A percentile compares a stretch with the other conserved stretches of the same genome.
Conservation (phyloP, 2,797 vertebrate species). For the Acomys russatus region DNA sequence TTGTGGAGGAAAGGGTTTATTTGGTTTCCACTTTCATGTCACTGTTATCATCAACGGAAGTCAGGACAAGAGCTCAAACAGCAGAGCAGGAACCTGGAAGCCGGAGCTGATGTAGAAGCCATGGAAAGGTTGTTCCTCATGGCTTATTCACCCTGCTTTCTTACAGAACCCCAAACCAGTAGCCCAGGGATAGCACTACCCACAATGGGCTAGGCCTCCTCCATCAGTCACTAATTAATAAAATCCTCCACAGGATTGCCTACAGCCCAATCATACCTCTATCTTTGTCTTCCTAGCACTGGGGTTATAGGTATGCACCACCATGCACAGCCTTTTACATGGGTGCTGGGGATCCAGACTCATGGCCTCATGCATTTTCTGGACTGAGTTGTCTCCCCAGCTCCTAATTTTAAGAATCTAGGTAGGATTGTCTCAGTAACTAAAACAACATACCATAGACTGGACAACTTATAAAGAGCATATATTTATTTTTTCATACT, state of each 20-base stretch:
- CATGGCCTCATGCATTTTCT: neutral
- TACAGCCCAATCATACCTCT: neutral
- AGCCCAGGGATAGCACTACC: neutral
- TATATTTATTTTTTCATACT: neutral
- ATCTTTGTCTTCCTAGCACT: no score
- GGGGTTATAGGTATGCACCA: neutral
- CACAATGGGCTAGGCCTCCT: neutral
- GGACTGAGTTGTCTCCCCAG: neutral
- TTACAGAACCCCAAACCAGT: neutral
- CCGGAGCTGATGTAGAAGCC: neutral
- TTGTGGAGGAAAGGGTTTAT: neutral
- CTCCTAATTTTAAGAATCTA: conserved; percentile 44
- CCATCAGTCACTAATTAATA: neutral
- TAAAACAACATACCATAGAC: neutral
- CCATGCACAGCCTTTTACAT: neutral
- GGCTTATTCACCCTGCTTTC: neutral
- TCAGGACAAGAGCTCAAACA: neutral
- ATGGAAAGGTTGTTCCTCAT: neutral
- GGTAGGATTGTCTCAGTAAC: neutral
- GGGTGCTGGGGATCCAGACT: neutral
- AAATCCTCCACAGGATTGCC: neutral
- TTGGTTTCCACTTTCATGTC: neutral
- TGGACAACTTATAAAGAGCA: neutral
- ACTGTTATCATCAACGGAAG: neutral
- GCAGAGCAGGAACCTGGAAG: neutral